Evolutionary conservation across 1,140 invertebrate species (phyloP), one percentile per base, ranked within the genome.

Genomic region (Zelostemma sp.): DNA sequence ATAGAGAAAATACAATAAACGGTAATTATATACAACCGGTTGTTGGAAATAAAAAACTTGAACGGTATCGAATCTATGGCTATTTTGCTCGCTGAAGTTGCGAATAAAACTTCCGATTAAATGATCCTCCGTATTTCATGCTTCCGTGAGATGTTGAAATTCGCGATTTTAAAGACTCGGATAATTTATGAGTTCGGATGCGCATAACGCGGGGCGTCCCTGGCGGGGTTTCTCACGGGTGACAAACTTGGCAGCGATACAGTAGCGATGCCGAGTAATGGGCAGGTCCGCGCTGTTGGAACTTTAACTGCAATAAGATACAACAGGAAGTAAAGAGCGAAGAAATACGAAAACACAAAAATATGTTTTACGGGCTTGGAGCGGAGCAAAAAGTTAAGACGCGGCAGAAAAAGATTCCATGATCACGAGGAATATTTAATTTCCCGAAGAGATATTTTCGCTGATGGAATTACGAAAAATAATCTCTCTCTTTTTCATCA

Each of bases 191-290:
- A 41, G 53, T 12, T 14, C 18, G 55, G 55, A 69, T 69, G 56
- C 58, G 51, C 67, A 64, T 60, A 68, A 59, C 59, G 55, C 45
- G 38, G 35, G 41, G 40, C 16, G 43, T 12, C 58, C 53, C 49
- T 68, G 55, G 66, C 59, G 46, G 66, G 65, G 57, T 57, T 68
- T 54, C 58, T 61, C 33, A 46, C 47, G 66, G 56, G 64, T 59
- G 66, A 69, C 56, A 69, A 69, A 69, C 43, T 69, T 69, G 66
- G 66, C 66, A 69, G 12, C 60, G 48, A 69, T 63, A 63, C 61
- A 62, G 66, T 46, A 60, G 49, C 67, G 67, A 70, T 64, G 64
- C 16, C 60, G 35, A 56, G 58, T 64, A 69, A 61, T 57, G 55
- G 61, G 15, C 46, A 31, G 33, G 49, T 33, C 49, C 15, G 31